Base-by-base conservation (phyloP, 1,140 invertebrate species). In the Frieseomelitta varia region DNA sequence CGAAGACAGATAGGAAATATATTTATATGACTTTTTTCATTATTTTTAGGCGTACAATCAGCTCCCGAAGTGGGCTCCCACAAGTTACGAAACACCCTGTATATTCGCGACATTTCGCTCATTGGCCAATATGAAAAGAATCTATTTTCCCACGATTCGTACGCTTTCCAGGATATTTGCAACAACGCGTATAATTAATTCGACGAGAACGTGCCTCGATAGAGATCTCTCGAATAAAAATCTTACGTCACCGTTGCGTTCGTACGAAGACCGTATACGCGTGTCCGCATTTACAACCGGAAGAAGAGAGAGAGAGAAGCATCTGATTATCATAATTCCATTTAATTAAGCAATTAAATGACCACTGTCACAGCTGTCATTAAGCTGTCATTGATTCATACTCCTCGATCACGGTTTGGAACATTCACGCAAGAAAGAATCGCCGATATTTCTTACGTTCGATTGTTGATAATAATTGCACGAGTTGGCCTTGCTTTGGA, bases 101-200 rank as follows among this genome's bases (percentile, higher is more conserved):
- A n/a, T n/a, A n/a, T 47, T 10, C 6, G 30, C 8, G 1, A 30
- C 19, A 15, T 53, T 27, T 12, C 24, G 30, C 8, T n/a, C 24
- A 2, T n/a, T 12, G 2, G 8, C 8, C 8, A 47, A 47, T 47
- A 10, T 0, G 8, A 3, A 6, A 3, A 19, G 17, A 15, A 27
- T 10, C 63, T 61, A 24, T 81, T 72, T 4, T 65, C 58, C 34
- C 27, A 19, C 15, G 11, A 21, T 61, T 4, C 0, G 1, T 19
- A 63, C 6, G 21, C 17, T 58, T 58, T 24, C n/a, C 15, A 15
- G 12, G 8, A 14, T 61, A 79, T 34, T 68, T 47, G 17, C 2
- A 55, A 78, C 53, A 79, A 69, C 51, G n/a, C 63, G 27, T 72
- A n/a, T n/a, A 56, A 80, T 80, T 67, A 65, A 80, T 56, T 12